phyloP scores from a whole-genome alignment of 2,113 vertebrate species.

The Ptilorrhoa leucosticta region DNA sequence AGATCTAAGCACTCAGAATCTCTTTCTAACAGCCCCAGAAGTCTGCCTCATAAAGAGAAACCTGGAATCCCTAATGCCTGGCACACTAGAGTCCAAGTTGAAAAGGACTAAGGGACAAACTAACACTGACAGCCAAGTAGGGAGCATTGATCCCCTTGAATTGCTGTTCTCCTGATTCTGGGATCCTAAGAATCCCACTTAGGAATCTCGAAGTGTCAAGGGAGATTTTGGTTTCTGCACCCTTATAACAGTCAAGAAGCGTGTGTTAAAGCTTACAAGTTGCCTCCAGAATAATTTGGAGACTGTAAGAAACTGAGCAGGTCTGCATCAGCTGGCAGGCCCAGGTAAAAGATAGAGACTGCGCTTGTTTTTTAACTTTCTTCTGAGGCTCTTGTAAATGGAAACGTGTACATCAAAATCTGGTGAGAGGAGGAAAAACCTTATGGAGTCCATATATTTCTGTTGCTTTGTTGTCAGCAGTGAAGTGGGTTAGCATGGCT shows the following conservation, averaged over 20 bases:
- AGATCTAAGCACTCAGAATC: background rate
- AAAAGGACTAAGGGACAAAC: background rate
- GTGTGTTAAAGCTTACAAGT: background rate
- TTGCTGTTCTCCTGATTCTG: background rate
- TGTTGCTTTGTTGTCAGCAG: background rate
- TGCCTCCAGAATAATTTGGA: background rate
- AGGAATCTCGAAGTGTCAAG: background rate
- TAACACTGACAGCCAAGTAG: background rate
- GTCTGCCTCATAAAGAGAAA: background rate
- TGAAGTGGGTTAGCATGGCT: background rate
- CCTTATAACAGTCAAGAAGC: background rate
- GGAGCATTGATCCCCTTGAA: background rate
- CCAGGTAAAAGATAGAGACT: background rate
- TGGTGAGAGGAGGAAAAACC: background rate
- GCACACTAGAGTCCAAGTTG: background rate
- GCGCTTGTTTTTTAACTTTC: background rate
- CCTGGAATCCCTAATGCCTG: background rate
- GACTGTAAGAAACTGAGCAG: background rate
- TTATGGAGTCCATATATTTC: background rate
- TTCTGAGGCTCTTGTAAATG: background rate
- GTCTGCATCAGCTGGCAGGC: background rate
- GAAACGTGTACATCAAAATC: background rate
- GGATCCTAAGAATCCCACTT: background rate
- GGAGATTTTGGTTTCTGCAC: background rate
- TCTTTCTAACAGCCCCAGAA: background rate